These are phyloP conservation scores for Meloidogyne chitwoodi DNA, from an alignment of 1,140 invertebrate genomes.

Conservation along the genomic window DNA sequence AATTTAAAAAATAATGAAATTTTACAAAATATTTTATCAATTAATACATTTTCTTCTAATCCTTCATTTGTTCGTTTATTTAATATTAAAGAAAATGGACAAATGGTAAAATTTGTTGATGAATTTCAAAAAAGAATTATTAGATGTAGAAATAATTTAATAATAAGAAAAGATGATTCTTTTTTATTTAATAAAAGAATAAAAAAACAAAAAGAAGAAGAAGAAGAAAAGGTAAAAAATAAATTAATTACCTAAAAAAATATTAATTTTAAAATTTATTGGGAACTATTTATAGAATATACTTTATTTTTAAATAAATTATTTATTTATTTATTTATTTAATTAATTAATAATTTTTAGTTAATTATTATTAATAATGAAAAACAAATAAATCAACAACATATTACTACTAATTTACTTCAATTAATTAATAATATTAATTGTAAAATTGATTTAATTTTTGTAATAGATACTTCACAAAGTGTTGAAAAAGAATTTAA, in stretches of 20 bases:
- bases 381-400: no score
- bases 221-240: neutral
- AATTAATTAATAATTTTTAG: no score
- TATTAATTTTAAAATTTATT: no score
- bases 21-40: neutral
- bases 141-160: neutral
- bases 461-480: slow-evolving; percentile 54
- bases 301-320: no score
- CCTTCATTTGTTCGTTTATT: neutral
- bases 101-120: slow-evolving; percentile 17
- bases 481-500: slow-evolving; percentile 49
- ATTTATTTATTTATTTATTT: no score
- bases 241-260: no score
- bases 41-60: neutral
- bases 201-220: neutral
- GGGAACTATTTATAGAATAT: no score
- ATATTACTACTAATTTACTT: no score
- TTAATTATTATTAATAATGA: neutral
- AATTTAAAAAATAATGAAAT: neutral
- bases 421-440: neutral
- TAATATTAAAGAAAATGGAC: neutral
- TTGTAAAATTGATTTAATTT: slow-evolving; percentile 46
- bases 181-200: neutral
- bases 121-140: slow-evolving; percentile 8
- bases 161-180: neutral